A percentile compares a stretch with the other conserved stretches of the same genome.
These are phyloP conservation scores for Zootermopsis nevadensis DNA, from an alignment of 2,888 invertebrate species.

Conservation along the genomic window DNA sequence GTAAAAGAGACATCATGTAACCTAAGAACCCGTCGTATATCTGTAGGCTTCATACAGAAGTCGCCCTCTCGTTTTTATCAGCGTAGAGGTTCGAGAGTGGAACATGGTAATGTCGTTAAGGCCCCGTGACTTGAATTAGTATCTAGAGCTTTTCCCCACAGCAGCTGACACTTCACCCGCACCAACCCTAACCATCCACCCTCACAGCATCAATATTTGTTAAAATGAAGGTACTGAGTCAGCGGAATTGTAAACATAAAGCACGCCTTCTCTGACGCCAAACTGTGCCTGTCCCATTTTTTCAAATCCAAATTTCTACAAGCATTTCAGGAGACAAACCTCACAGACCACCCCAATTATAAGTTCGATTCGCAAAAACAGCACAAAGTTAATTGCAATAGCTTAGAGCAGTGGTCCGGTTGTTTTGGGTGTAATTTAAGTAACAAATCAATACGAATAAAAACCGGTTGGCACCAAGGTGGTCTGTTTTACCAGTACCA, in stretches of 20 bases:
- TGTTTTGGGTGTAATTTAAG: not conserved
- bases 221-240: conserved; percentile 12
- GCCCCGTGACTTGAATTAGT: conserved; percentile 4
- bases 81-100: not conserved
- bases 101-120: not conserved
- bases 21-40: no score
- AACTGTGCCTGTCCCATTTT: not conserved
- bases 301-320: not conserved
- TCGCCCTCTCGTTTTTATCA: not conserved
- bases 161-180: not conserved
- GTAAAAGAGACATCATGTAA: no score
- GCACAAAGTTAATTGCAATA: no score
- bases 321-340: no score
- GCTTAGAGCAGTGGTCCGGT: not conserved
- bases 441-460: not conserved
- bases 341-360: no score
- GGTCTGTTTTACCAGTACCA: not conserved
- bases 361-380: no score
- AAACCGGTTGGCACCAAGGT: not conserved
- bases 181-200: not conserved
- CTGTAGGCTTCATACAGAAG: not conserved
- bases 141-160: not conserved
- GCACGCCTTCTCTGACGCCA: not conserved
- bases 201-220: not conserved
- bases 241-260: conserved; percentile 2